Base-by-base conservation (phyloP, 2,113 vertebrate genomes). In the Indri indri region DNA sequence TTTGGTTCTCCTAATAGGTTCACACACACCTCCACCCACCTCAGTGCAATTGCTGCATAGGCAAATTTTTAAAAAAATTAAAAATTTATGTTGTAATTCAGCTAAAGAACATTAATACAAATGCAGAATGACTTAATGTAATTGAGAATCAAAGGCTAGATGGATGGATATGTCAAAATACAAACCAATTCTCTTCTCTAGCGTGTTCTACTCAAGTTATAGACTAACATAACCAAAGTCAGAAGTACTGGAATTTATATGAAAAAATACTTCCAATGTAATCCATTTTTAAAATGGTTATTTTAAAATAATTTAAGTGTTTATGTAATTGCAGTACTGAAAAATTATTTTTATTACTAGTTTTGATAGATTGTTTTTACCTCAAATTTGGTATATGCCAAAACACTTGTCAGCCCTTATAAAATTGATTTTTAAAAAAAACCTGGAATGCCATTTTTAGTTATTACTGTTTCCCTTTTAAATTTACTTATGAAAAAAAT, bases 291-390 rank as follows among this genome's bases (percentile, higher is more conserved):
- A 86, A 97, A 97, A 84, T 91, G 68, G 11, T 97, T 96, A 96
- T 94, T 92, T 94, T 37, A 90, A 83, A 86, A 63, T 96, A 88
- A 97, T 80, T 65, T 94, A 96, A 86, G 74, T 89, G 30, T 71
- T 97, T 95, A 84, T 94, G 79, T 95, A 96, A 82, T 92, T 92
- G 32, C 30, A 94, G 17, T 95, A 45, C 74, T 97, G 27, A 83
- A 96, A 87, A 88, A 82, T 96, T 94, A 66, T 83, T 97, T 97
- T 97, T 97, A 83, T 77, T 97, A 27, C 96, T 84, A 63, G 93
- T 91, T 96, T 94, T 97, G 73, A 23, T 77, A 97, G 94, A 16
- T 98, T 97, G 83, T 97, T 88, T 98, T 98, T 98, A 94, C 85
- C 88, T 98, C 73, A 96, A 2, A 17, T 98, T 88, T 97, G 45